Conservation (phyloP, 2,888 invertebrate species). For the Eilema depressum region DNA sequence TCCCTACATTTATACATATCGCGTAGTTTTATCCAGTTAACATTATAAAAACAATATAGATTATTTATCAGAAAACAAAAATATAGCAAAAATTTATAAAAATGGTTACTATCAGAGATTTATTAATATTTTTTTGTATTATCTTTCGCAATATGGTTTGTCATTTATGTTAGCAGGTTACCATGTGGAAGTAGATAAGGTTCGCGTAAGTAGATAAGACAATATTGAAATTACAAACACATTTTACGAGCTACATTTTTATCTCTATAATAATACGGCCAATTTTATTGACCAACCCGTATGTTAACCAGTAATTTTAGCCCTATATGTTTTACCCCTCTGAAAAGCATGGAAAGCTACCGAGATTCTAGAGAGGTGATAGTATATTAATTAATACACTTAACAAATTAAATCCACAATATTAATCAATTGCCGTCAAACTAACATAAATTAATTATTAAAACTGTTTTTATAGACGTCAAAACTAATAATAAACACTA, state of each 20-base stretch:
- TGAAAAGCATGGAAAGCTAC: background rate
- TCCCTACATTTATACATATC: background rate
- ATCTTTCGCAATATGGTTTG: background rate
- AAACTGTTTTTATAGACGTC: slow-evolving; percentile 16
- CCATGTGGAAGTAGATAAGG: slow-evolving; percentile 9
- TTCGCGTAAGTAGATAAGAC: slow-evolving; percentile 5
- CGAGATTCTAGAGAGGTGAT: background rate
- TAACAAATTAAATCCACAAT: background rate
- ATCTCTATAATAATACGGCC: background rate
- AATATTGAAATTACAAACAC: slow-evolving; percentile 5
- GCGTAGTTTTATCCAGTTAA: background rate
- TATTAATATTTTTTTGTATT: background rate
- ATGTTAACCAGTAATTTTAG: background rate
- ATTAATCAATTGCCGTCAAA: background rate
- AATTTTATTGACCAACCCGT: background rate
- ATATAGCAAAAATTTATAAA: background rate
- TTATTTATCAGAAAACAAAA: background rate
- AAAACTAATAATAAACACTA: slow-evolving; percentile 30
- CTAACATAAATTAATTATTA: background rate
- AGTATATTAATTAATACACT: background rate
- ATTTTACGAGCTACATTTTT: background rate
- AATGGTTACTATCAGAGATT: background rate
- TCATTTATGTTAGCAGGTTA: background rate
- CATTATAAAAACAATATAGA: background rate
- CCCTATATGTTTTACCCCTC: background rate